Evolutionary conservation across 2,797 vertebrate species (phyloP), one percentile per base, ranked within the genome.

Genomic region (Coilia nasus): DNA sequence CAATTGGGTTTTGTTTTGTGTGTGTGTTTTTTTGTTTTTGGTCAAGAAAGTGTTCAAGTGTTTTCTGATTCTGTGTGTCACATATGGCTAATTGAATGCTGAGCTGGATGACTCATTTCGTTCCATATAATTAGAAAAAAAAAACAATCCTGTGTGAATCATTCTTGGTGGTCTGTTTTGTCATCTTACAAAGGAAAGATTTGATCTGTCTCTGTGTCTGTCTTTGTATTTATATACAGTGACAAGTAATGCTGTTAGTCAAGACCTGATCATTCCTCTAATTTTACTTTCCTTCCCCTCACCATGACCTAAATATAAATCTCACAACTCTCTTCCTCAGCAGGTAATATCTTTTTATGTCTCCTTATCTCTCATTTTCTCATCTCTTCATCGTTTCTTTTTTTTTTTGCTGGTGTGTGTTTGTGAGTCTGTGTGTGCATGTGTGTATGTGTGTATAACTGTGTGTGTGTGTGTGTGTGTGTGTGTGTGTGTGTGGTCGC

Each of bases 381-480:
- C 71, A 41, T 78, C 71, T 44, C 71, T 41, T 78, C 71, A 21
- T 78, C 67, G 35, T 44, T 21, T 19, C 6, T 71, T 35, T 17
- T 71, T 71, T 71, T 35, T 19, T 71, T 64, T 11, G 62, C 25
- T 64, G 31, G 31, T 64, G 46, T 41, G 35, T 41, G 35, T 41
- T 41, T 41, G 35, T 41, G 35, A 41, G 35, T 41, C 35, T 41
- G 64, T 81, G 50, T 57, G 60, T 60, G 35, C n/a, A 7, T 23
- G 47, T n/a, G 57, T 62, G 25, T 82, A 67, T 28, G 46, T 10
- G 75, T 60, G 71, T 88, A 85, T 81, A 87, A 57, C 35, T 83
- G 82, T 83, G 81, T 84, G 62, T 57, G 50, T 14, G 50, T 14
- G 50, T 54, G 50, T 14, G 50, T 54, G 50, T 54, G 50, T 54